Evolutionary conservation across 2,797 vertebrate species (phyloP).

Genomic region (Cirrhinus molitorella): DNA sequence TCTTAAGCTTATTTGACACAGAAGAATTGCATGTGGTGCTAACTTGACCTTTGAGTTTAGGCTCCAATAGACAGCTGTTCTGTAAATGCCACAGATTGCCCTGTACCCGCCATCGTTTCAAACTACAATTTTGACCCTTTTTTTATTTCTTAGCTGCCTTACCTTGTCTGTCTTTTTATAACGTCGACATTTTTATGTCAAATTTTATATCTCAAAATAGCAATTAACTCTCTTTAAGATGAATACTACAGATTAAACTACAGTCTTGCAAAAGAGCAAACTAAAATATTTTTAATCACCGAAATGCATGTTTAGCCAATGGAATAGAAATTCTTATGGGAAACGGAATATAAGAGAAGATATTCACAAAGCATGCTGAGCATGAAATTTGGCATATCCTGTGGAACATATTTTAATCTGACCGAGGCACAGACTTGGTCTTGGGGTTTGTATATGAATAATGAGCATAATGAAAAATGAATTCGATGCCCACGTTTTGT

Average conservation of each 20-base stretch:
- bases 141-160: background rate
- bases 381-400: background rate
- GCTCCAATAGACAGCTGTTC: background rate
- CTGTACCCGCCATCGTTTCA: background rate
- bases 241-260: background rate
- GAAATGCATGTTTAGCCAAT: background rate
- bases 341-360: background rate
- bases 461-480: slow-evolving; percentile 39
- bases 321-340: background rate
- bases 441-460: slow-evolving; percentile 38
- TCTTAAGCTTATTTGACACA: background rate
- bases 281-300: background rate
- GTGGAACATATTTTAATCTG: slow-evolving; percentile 7
- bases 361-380: background rate
- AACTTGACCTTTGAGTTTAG: slow-evolving; percentile 19
- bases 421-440: slow-evolving; percentile 46
- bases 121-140: background rate
- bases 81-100: background rate
- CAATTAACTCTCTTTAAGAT: background rate
- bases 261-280: background rate
- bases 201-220: background rate
- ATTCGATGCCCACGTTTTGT: slow-evolving; percentile 52
- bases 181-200: background rate
- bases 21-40: background rate
- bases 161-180: background rate